Base-by-base conservation (phyloP, 1,140 invertebrate genomes). In the Ceratosolen fusciceps region DNA sequence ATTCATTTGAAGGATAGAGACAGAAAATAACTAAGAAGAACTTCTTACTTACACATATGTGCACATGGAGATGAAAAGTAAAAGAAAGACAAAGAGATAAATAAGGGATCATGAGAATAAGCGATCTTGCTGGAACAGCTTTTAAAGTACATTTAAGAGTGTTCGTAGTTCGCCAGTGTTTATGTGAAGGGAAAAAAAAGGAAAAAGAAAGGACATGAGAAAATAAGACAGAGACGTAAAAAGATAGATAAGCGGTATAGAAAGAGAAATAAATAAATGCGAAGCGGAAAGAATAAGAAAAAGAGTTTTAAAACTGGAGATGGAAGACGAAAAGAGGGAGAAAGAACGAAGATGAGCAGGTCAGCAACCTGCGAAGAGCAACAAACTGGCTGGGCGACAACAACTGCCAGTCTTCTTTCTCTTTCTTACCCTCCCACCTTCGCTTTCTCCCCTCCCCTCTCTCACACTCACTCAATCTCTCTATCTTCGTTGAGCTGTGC, bases 311-410 rank as follows among this genome's bases (percentile, higher is more conserved):
- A 68, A 7, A 68, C 24, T n/a, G 47, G 54, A 47, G 39, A 73
- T 21, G 7, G 34, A 56, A 60, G 39, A 21, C 0, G 58, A 29
- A 39, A 74, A 60, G 58, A 29, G 58, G 21, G 47, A 65, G 60
- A 52, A 39, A 49, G 19, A 29, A 47, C 8, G 43, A 71, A 39
- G 76, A 58, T 74, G 62, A 52, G 49, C 47, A 39, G 80, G 80
- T 81, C 80, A 77, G 75, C 80, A 81, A 81, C 80, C 80, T 60
- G 70, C 49, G 70, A 70, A 56, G 80, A 81, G 80, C 80, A 81
- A 81, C 75, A 77, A 81, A 81, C 80, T 77, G 70, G 43, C 72
- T 54, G 67, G 37, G 76, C 68, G 68, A 78, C 37, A 68, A 77
- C 52, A 34, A 47, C 47, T 31, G 14, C 37, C 24, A 75, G 67